These are phyloP conservation scores for Bolborhynchus lineola DNA, from an alignment of 2,113 vertebrate species.

Conservation along the genomic window DNA sequence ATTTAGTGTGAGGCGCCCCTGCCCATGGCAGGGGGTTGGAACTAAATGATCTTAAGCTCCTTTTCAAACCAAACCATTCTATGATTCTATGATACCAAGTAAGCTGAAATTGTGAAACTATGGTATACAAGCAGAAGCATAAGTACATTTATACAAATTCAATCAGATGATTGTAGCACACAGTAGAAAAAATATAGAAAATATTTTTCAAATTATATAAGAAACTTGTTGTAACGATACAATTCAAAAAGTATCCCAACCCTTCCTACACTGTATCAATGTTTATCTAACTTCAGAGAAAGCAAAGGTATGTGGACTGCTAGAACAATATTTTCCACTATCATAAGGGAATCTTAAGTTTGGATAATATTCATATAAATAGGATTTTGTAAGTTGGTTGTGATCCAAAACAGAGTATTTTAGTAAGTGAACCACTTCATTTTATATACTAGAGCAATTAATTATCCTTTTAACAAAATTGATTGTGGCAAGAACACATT, in stretches of 20 bases:
- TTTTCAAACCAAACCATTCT: background rate
- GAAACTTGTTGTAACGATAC: background rate
- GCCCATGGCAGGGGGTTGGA: background rate
- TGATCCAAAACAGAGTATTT: slow-evolving; percentile 16
- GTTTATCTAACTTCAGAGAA: background rate
- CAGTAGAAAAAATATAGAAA: background rate
- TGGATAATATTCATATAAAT: background rate
- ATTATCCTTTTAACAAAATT: slow-evolving; percentile 33
- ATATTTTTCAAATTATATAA: background rate
- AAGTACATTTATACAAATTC: accelerated
- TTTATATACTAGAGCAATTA: background rate
- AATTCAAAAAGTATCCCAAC: background rate
- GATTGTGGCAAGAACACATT: background rate
- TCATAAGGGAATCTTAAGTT: background rate
- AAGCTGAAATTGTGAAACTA: background rate
- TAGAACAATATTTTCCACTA: background rate
- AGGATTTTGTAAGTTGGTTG: slow-evolving; percentile 19
- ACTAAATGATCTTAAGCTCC: background rate
- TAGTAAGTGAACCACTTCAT: slow-evolving; percentile 7
- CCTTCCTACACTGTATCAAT: background rate
- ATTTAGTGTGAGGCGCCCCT: background rate
- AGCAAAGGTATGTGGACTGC: background rate
- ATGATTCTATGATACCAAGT: background rate
- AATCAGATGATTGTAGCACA: background rate
- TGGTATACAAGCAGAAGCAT: background rate